Conservation (phyloP, 2,113 vertebrate species). For the Centropus unirufus region DNA sequence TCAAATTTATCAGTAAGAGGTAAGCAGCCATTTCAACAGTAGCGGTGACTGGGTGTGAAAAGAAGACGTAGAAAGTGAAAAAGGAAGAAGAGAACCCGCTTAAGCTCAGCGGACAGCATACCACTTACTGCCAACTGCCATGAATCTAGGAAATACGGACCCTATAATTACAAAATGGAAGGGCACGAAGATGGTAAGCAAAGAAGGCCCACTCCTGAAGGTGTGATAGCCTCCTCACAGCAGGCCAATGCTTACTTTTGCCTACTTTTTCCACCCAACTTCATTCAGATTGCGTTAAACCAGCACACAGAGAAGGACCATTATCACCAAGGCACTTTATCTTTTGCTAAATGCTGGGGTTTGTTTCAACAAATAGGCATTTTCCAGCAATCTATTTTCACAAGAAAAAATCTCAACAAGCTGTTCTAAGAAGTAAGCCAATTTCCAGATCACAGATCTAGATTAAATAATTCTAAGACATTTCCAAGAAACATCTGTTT, state of each 20-base stretch:
- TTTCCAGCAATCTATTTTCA: neutral
- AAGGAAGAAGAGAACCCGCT: neutral
- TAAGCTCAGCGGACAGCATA: neutral
- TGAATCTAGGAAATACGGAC: neutral
- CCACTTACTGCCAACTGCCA: neutral
- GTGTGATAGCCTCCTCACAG: neutral
- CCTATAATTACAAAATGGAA: neutral
- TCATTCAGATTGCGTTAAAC: neutral
- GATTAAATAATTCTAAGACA: neutral
- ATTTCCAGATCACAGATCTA: neutral
- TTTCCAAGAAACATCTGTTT: conserved; percentile 3
- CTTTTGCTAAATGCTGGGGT: neutral
- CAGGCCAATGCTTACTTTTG: neutral
- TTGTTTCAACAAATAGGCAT: neutral
- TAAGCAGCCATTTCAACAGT: neutral
- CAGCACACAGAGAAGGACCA: neutral
- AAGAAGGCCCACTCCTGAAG: fast-evolving
- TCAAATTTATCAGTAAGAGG: neutral
- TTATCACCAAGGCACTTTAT: neutral
- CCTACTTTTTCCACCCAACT: neutral
- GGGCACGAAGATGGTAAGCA: fast-evolving
- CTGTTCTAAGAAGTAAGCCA: neutral
- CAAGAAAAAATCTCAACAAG: neutral
- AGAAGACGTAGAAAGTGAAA: neutral
- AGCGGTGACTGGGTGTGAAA: neutral